A percentile compares a stretch with the other conserved stretches of the same genome.
These are phyloP conservation scores for Chrysodeixis includens DNA, from an alignment of 2,888 invertebrate species.

Conservation along the genomic window DNA sequence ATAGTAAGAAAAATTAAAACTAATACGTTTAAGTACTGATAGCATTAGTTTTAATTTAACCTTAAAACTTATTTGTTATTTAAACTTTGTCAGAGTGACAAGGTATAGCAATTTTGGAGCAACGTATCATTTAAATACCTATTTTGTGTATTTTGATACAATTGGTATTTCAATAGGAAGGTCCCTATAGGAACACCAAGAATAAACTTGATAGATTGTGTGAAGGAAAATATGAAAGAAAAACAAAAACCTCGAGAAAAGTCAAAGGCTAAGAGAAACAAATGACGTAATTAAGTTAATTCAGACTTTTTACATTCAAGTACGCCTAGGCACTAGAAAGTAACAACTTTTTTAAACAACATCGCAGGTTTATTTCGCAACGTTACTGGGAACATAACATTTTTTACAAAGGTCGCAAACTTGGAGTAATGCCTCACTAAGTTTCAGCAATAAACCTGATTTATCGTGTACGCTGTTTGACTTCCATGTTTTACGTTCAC, in stretches of 20 bases:
- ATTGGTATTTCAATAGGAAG: too few relatives aligned
- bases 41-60: too few relatives aligned
- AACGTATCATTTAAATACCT: too few relatives aligned
- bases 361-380: constrained; percentile 16
- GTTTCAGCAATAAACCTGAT: constrained; percentile 49
- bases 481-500: constrained; percentile 31
- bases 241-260: not conserved
- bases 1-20: too few relatives aligned
- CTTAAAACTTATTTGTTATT: too few relatives aligned
- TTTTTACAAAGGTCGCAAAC: constrained; percentile 43
- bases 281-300: not conserved
- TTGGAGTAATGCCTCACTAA: constrained; percentile 47
- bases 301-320: not conserved
- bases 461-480: constrained; percentile 35
- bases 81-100: too few relatives aligned
- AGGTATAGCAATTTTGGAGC: too few relatives aligned
- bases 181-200: too few relatives aligned
- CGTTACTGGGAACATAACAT: constrained; percentile 16
- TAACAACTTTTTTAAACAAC: constrained; percentile 24
- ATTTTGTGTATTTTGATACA: too few relatives aligned
- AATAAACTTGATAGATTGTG: not conserved
- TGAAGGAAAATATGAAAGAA: not conserved
- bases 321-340: not conserved
- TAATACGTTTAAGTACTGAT: too few relatives aligned
- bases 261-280: not conserved